These are phyloP conservation scores for Crax fasciolata DNA, from an alignment of 2,797 vertebrate genomes.

Conservation along the genomic window DNA sequence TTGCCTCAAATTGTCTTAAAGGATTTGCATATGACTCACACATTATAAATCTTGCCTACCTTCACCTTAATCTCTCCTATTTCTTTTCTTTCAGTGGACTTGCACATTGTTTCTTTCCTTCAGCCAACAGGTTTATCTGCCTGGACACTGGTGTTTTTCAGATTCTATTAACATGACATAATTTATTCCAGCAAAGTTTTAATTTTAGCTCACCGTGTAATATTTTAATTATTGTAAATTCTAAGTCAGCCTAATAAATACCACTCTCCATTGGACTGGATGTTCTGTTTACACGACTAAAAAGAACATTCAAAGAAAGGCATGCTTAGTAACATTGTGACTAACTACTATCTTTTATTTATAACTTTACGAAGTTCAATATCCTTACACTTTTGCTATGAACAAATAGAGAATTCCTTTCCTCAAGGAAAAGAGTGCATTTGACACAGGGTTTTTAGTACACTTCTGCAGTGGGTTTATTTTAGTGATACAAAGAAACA, in stretches of 20 bases:
- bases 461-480: background rate
- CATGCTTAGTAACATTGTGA: background rate
- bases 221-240: constrained; percentile 43
- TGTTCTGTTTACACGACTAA: constrained; percentile 2
- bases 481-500: constrained; percentile 14
- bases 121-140: fast-evolving
- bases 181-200: constrained; percentile 57
- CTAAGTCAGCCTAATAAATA: constrained; percentile 3
- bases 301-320: background rate
- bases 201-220: constrained; percentile 37
- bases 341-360: background rate
- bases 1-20: background rate
- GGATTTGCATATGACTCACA: background rate
- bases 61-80: background rate
- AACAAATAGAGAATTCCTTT: background rate
- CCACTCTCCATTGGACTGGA: background rate
- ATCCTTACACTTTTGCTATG: background rate
- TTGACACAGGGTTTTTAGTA: background rate
- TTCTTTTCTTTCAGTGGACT: background rate
- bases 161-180: constrained; percentile 48
- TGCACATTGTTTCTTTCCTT: background rate
- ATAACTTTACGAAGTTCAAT: constrained; percentile 14
- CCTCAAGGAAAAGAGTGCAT: background rate
- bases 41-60: background rate
- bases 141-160: constrained; percentile 38